Percentiles rank a stretch among this genome's conserved stretches.
phyloP scores from a whole-genome alignment of 2,888 invertebrate species.

The Eutolmus rufibarbis region DNA sequence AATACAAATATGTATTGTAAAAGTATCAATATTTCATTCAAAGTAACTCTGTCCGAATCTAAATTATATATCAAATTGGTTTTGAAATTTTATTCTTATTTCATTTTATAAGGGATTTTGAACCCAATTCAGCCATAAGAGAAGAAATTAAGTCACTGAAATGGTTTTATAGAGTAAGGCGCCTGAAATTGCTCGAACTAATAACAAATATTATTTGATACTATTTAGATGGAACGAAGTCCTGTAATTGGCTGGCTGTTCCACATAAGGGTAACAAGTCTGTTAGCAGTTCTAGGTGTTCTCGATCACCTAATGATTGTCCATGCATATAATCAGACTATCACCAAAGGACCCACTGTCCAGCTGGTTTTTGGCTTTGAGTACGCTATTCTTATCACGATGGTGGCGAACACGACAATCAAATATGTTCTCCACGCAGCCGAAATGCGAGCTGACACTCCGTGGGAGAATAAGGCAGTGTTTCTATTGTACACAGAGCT shows the following conservation, averaged over 20 bases:
- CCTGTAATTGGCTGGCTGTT: conserved; percentile 96
- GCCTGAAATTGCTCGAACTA: background rate
- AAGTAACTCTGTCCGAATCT: too few species aligned
- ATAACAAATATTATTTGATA: background rate
- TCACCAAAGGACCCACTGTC: conserved; percentile 93
- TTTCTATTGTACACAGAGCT: conserved; percentile 96
- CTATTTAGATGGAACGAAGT: conserved; percentile 93
- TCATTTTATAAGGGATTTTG: too few species aligned
- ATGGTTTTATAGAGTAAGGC: background rate
- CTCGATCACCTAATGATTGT: conserved; percentile 89
- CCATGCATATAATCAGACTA: conserved; percentile 92
- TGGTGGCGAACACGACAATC: conserved; percentile 89
- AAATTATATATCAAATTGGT: too few species aligned
- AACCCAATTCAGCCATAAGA: background rate
- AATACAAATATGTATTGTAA: too few species aligned
- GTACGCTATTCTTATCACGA: conserved; percentile 95
- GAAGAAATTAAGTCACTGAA: background rate
- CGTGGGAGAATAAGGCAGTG: conserved; percentile 99
- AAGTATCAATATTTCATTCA: too few species aligned
- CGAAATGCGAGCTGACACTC: conserved; percentile 83
- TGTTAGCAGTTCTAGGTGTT: conserved; percentile 80
- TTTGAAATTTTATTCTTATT: too few species aligned
- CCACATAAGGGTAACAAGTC: conserved; percentile 87
- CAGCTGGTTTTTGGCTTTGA: conserved; percentile 99
- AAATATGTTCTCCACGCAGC: conserved; percentile 89